Percentiles rank a stretch among this genome's conserved stretches.
These are phyloP conservation scores for Diachasmimorpha longicaudata DNA, from an alignment of 1,140 invertebrate genomes.

Conservation along the genomic window DNA sequence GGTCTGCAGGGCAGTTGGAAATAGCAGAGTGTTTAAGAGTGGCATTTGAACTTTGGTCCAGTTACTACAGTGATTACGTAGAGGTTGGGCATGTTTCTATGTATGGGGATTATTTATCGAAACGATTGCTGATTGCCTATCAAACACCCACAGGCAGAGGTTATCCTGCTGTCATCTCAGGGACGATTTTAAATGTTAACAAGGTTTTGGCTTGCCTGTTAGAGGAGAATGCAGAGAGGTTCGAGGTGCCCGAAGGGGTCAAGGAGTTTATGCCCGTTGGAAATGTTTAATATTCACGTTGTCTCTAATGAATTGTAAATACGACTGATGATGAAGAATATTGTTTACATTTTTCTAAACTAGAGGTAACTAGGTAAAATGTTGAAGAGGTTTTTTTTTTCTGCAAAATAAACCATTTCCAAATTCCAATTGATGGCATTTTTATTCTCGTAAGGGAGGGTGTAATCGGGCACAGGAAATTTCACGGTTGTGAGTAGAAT, in stretches of 20 bases:
- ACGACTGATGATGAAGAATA: not conserved
- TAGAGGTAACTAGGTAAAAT: no score
- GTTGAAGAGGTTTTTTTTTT: no score
- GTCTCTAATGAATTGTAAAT: not conserved
- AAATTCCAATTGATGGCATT: no score
- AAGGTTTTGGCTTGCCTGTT: conserved; percentile 70
- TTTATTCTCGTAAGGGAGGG: no score
- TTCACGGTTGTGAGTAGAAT: no score
- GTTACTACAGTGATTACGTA: conserved; percentile 64
- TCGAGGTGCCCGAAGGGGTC: conserved; percentile 40
- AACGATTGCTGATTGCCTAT: conserved; percentile 70
- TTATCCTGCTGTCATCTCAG: conserved; percentile 69
- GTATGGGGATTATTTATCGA: conserved; percentile 71
- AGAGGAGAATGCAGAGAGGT: conserved; percentile 64
- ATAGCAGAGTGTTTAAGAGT: conserved; percentile 68
- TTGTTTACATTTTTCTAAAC: not conserved
- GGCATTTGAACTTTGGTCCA: conserved; percentile 73
- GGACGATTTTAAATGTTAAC: conserved; percentile 70
- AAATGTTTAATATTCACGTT: not conserved
- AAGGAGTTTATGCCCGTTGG: conserved; percentile 1
- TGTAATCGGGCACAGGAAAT: no score
- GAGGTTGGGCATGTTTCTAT: conserved; percentile 71
- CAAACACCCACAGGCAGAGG: conserved; percentile 58
- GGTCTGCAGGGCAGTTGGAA: conserved; percentile 64
- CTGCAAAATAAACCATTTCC: no score